Evolutionary conservation across 2,797 vertebrate species (phyloP).

Genomic region (Centroberyx gerrardi): DNA sequence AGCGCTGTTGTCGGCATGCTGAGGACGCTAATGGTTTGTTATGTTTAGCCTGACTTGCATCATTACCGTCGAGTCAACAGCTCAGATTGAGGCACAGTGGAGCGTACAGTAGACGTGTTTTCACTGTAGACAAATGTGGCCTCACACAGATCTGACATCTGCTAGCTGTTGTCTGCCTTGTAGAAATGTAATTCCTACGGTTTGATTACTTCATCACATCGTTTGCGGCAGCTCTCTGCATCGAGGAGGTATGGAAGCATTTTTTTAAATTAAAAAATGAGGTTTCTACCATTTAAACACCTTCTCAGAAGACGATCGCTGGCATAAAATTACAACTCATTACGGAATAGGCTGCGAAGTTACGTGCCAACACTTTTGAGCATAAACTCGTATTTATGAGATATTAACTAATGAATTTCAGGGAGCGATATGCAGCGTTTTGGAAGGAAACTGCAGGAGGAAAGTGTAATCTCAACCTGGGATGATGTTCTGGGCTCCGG

Average conservation of each 20-base stretch:
- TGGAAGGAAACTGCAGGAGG: too few relatives aligned
- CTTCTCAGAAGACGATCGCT: too few relatives aligned
- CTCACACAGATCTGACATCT: conserved; percentile 80
- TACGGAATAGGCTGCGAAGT: too few relatives aligned
- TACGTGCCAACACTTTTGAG: too few relatives aligned
- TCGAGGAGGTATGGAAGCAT: neutral
- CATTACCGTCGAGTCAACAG: conserved; percentile 84
- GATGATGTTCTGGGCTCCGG: too few relatives aligned
- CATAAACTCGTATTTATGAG: too few relatives aligned
- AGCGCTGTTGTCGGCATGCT: conserved; percentile 59
- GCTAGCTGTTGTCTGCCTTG: conserved; percentile 76
- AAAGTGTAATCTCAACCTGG: too few relatives aligned
- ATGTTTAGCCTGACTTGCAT: conserved; percentile 84
- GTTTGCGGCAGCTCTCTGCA: conserved; percentile 24
- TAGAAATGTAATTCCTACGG: conserved; percentile 72
- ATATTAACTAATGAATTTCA: too few relatives aligned
- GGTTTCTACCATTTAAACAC: too few relatives aligned
- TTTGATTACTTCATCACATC: conserved; percentile 61
- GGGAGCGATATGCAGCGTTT: too few relatives aligned
- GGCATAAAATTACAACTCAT: too few relatives aligned
- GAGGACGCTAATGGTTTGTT: conserved; percentile 83
- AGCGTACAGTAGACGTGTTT: conserved; percentile 73
- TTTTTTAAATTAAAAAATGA: neutral
- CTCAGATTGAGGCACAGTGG: conserved; percentile 79
- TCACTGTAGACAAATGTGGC: conserved; percentile 78